phyloP scores from a whole-genome alignment of 2,113 vertebrate species.

The Salvelinus sp. region DNA sequence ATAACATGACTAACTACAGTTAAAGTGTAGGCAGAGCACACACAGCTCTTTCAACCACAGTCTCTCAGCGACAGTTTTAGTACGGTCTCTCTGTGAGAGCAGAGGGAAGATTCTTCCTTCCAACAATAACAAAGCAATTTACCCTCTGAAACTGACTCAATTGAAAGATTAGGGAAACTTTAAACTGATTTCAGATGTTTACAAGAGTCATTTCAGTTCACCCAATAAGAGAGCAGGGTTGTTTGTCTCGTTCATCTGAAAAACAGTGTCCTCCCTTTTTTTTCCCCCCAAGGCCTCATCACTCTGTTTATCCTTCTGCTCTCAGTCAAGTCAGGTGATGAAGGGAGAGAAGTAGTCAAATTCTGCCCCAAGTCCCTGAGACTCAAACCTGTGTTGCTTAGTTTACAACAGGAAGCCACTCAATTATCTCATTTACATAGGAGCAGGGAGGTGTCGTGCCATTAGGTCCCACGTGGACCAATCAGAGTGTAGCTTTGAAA shows the following conservation, averaged over 20 bases:
- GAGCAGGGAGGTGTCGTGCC: constrained; percentile 35
- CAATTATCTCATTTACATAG: constrained; percentile 50
- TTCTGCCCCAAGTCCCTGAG: constrained; percentile 10
- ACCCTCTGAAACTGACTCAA: neutral
- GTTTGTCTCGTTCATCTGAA: neutral
- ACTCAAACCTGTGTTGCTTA: constrained; percentile 26
- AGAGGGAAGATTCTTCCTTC: constrained; percentile 43
- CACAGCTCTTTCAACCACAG: neutral
- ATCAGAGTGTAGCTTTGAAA: constrained; percentile 57
- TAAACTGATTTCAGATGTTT: neutral
- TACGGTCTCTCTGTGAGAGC: neutral
- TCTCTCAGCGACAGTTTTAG: constrained; percentile 12
- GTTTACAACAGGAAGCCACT: constrained; percentile 44
- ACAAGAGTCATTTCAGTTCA: neutral
- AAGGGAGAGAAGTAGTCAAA: constrained; percentile 18
- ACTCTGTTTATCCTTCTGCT: constrained; percentile 15
- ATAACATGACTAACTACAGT: neutral
- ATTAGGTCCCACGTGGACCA: constrained; percentile 62
- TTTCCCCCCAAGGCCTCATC: constrained; percentile 8
- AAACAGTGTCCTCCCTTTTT: neutral
- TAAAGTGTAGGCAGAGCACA: too few relatives aligned
- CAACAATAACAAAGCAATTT: constrained; percentile 24
- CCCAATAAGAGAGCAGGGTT: neutral
- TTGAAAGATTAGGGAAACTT: neutral
- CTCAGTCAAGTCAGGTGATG: constrained; percentile 15